These are phyloP conservation scores for Ciconia maguari DNA, from an alignment of 2,113 vertebrate species.

Conservation along the genomic window DNA sequence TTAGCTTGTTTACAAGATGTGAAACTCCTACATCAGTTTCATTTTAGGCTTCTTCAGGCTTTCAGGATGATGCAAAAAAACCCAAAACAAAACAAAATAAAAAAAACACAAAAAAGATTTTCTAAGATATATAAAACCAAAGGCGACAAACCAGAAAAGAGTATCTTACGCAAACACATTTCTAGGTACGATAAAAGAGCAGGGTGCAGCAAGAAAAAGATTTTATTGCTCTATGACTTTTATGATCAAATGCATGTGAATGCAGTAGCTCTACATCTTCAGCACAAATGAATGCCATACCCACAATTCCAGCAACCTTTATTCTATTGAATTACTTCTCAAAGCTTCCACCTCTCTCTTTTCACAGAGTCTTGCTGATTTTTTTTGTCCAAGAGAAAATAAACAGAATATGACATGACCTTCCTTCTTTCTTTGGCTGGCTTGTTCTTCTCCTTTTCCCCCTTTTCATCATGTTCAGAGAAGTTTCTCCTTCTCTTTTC, in stretches of 20 bases:
- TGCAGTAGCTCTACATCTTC: background rate
- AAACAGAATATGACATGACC: slow-evolving; percentile 30
- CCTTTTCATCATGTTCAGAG: slow-evolving; percentile 4
- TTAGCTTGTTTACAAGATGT: background rate
- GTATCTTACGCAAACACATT: background rate
- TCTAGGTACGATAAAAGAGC: background rate
- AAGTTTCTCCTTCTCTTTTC: background rate
- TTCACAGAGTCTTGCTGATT: background rate
- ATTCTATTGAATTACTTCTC: slow-evolving; percentile 22
- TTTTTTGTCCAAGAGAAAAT: slow-evolving; percentile 1
- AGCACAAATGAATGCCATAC: slow-evolving; percentile 1
- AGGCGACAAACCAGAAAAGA: background rate
- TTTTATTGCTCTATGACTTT: slow-evolving; percentile 2
- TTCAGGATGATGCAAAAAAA: background rate
- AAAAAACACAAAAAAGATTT: background rate
- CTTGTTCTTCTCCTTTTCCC: background rate
- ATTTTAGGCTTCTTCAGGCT: background rate
- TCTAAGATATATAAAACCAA: background rate
- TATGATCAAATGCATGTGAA: slow-evolving; percentile 22
- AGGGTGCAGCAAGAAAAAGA: background rate
- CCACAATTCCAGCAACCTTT: slow-evolving; percentile 3
- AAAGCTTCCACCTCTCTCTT: slow-evolving; percentile 35
- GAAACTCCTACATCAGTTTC: background rate
- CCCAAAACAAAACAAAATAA: background rate
- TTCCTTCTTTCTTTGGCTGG: background rate